Evolutionary conservation across 2,113 vertebrate species (phyloP).

Genomic region (Prunella fulvescens): DNA sequence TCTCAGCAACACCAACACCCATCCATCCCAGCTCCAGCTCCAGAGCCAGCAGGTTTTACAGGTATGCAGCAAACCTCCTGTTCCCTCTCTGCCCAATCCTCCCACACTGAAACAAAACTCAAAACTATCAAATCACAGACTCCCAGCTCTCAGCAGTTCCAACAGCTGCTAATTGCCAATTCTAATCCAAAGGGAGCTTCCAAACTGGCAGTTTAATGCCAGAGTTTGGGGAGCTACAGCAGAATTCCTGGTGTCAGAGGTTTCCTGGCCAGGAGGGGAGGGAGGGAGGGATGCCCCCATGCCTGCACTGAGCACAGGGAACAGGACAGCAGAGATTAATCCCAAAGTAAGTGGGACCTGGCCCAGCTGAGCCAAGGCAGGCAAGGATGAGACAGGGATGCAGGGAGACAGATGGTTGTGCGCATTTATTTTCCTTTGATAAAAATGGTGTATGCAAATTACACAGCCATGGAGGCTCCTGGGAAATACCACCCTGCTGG

Average conservation of each 20-base stretch:
- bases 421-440: conserved; percentile 59
- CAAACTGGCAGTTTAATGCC: accelerated
- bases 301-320: not conserved
- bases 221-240: not conserved
- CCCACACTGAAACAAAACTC: not conserved
- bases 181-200: not conserved
- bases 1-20: not conserved
- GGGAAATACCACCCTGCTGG: conserved; percentile 18
- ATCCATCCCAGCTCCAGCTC: not conserved
- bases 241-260: not conserved
- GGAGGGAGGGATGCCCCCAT: not conserved
- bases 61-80: not conserved
- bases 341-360: not conserved
- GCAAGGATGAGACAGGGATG: conserved; percentile 2
- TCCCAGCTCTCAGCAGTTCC: not conserved
- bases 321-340: not conserved
- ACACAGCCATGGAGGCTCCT: conserved; percentile 31
- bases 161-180: not conserved
- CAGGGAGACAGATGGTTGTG: conserved; percentile 54
- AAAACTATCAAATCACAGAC: not conserved
- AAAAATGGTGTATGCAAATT: conserved; percentile 55
- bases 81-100: not conserved
- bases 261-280: not conserved
- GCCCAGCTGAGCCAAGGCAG: not conserved
- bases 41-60: not conserved